Base-by-base conservation (phyloP, 1,140 invertebrate species). In the Leptoteleia sp. region DNA sequence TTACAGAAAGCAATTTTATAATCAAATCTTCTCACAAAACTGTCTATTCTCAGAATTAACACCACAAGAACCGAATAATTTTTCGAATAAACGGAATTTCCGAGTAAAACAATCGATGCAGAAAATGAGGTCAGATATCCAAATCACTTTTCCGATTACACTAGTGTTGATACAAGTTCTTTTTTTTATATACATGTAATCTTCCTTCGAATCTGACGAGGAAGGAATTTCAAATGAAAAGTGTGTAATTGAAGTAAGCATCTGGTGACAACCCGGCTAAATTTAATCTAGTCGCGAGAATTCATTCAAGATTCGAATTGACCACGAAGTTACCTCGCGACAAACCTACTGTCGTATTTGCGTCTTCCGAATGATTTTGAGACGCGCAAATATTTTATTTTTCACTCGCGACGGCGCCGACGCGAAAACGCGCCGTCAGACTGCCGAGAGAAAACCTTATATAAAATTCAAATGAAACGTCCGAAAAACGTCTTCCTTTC, bases 361-460 rank as follows among this genome's bases (percentile, higher is more conserved):
- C 61, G 61, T 65, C 47, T 67, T 54, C 48, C 37, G 16, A 31
- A 45, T 67, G 38, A 67, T 25, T 64, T 50, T n/a, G n/a, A 45
- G 50, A 45, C 40, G 50, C 62, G 40, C n/a, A 48, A 37, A 48
- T 27, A 37, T 31, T 67, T 67, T 54, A 70, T 59, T 70, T 70
- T 70, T 38, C 33, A 70, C 40, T 70, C 17, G 25, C 16, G 4
- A 64, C 31, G 25, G 45, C 37, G 47, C 29, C 37, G 16, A 52
- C 11, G 13, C 13, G 47, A 45, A 54, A 17, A 47, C 11, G 37
- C 25, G 40, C 62, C 35, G 17, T 48, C 35, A 57, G 33, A 57
- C 43, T 68, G 42, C 64, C 40, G 50, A 19, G 3, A 57, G 47
- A 47, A 40, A 35, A 38, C 1, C 11, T 3, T 0, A n/a, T 40